These are phyloP conservation scores for Pluvianellus socialis DNA, from an alignment of 2,113 vertebrate genomes.

Conservation along the genomic window DNA sequence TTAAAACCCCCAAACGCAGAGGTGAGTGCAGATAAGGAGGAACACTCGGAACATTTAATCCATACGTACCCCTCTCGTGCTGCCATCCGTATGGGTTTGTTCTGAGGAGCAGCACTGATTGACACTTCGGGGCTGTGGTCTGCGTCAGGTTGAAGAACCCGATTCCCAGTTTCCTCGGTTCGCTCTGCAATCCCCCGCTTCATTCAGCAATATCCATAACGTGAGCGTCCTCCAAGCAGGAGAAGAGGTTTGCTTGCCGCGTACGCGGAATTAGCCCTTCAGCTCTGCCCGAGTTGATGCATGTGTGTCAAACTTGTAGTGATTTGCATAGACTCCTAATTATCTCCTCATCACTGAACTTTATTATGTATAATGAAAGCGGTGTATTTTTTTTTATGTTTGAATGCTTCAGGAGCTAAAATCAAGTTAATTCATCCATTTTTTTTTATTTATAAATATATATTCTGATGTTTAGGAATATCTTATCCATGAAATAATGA, in stretches of 20 bases:
- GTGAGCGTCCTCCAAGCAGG: background rate
- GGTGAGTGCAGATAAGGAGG: background rate
- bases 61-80: background rate
- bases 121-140: background rate
- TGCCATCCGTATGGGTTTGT: background rate
- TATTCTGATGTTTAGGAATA: background rate
- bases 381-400: background rate
- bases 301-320: background rate
- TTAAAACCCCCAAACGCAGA: background rate
- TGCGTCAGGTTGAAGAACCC: background rate
- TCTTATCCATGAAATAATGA: background rate
- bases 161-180: background rate
- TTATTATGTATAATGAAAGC: background rate
- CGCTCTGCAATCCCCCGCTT: background rate
- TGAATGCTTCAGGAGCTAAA: background rate
- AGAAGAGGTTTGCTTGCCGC: background rate
- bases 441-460: background rate
- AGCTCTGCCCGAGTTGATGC: background rate
- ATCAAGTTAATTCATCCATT: background rate
- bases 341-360: constrained; percentile 9
- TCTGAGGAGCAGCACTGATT: background rate
- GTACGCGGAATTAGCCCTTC: background rate
- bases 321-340: constrained; percentile 32
- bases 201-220: background rate
- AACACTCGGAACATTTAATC: background rate